phyloP scores from a whole-genome alignment of 2,113 vertebrate species.

The Addax nasomaculatus region DNA sequence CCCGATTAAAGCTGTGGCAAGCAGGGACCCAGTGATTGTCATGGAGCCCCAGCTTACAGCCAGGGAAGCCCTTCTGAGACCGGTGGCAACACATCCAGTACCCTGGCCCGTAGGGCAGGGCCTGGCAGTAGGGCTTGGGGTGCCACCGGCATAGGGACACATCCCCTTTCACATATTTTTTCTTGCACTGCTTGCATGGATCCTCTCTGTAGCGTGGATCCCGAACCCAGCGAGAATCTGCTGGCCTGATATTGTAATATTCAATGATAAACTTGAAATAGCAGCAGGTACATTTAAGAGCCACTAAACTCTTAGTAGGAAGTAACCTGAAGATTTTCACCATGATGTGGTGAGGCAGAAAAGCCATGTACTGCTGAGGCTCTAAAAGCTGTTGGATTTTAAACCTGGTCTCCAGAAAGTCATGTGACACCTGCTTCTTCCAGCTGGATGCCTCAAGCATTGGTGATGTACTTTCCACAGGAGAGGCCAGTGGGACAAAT shows the following conservation, averaged over 20 bases:
- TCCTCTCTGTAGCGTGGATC: constrained; percentile 96
- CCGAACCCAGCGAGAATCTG: constrained; percentile 94
- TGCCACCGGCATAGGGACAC: constrained; percentile 97
- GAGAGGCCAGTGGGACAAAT: background rate
- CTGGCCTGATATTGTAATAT: constrained; percentile 90
- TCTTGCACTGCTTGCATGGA: constrained; percentile 98
- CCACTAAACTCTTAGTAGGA: constrained; percentile 90
- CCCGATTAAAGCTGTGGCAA: constrained; percentile 91
- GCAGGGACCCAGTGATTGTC: constrained; percentile 97
- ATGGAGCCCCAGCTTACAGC: constrained; percentile 94
- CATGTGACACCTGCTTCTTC: constrained; percentile 85
- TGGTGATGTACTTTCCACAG: constrained; percentile 47
- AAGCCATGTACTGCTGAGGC: constrained; percentile 91
- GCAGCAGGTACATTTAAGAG: constrained; percentile 93
- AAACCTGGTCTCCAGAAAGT: constrained; percentile 91
- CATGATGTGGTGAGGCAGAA: constrained; percentile 94
- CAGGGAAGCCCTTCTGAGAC: constrained; percentile 88
- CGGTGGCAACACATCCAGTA: constrained; percentile 98
- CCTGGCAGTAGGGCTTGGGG: constrained; percentile 96
- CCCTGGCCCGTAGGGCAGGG: constrained; percentile 92
- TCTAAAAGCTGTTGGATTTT: constrained; percentile 94
- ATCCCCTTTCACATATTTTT: constrained; percentile 89
- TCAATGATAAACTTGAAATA: constrained; percentile 94
- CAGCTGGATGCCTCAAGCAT: constrained; percentile 75
- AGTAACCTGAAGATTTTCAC: constrained; percentile 90